These are phyloP conservation scores for Cochlearius cochlearius DNA, from an alignment of 2,113 vertebrate species.

Conservation along the genomic window DNA sequence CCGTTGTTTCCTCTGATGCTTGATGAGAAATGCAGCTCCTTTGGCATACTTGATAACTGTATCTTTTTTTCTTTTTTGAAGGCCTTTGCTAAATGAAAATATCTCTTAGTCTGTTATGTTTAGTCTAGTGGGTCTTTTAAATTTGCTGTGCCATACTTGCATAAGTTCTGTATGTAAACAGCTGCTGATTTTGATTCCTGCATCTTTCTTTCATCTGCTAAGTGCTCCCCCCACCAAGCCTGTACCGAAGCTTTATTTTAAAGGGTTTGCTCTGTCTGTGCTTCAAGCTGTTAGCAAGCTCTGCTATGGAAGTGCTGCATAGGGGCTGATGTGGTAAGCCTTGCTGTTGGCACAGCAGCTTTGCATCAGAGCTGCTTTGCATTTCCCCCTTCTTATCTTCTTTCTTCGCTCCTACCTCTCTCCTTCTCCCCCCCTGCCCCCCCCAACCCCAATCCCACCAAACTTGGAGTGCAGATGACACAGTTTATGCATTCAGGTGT, in stretches of 20 bases:
- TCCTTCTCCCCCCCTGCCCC: neutral
- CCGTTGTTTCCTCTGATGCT: neutral
- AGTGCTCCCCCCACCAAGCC: neutral
- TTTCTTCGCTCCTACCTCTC: neutral
- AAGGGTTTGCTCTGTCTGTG: neutral
- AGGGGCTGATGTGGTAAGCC: neutral
- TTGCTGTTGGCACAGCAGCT: neutral
- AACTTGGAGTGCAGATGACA: neutral
- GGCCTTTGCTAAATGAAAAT: neutral
- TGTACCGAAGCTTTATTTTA: neutral
- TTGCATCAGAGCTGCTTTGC: neutral
- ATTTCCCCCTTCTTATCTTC: neutral
- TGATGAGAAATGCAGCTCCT: neutral
- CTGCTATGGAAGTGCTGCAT: neutral
- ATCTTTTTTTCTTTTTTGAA: neutral
- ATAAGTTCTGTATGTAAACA: neutral
- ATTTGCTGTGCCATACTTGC: neutral
- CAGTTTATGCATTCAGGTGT: neutral
- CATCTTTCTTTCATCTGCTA: neutral
- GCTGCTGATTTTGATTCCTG: neutral
- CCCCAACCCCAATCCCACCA: neutral
- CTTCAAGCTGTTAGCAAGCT: neutral
- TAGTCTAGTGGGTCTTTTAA: neutral
- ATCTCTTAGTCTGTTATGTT: neutral
- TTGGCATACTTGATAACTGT: neutral